phyloP scores from a whole-genome alignment of 2,888 invertebrate genomes.

The Teleiodes luculella region DNA sequence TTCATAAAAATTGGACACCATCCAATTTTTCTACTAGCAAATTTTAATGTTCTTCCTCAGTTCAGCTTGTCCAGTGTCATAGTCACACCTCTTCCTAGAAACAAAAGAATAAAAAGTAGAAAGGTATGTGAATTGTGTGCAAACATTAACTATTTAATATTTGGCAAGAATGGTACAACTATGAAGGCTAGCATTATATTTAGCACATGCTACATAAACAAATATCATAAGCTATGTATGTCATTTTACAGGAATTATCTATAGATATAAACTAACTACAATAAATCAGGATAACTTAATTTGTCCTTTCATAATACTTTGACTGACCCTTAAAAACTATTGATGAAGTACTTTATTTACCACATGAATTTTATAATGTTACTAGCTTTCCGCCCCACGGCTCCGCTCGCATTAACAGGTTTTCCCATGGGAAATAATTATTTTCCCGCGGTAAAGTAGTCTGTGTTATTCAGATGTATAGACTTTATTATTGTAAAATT shows the following conservation, averaged over 20 bases:
- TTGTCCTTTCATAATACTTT: no score
- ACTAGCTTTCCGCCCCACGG: no score
- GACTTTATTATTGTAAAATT: no score
- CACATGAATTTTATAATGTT: no score
- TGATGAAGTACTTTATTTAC: no score
- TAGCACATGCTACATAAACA: neutral
- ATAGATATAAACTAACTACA: neutral
- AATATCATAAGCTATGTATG: neutral
- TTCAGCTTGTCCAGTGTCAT: neutral
- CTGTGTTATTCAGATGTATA: no score
- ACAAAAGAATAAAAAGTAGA: no score
- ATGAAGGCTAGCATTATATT: neutral
- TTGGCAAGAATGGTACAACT: neutral
- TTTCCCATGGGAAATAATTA: no score
- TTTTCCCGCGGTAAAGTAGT: no score
- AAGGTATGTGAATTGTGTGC: constrained; percentile 1
- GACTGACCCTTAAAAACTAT: no score
- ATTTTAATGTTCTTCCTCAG: constrained; percentile 41
- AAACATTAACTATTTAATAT: neutral
- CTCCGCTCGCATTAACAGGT: no score
- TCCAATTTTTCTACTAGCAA: constrained; percentile 63
- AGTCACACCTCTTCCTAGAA: neutral
- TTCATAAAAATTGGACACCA: constrained; percentile 60
- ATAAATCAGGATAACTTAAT: no score
- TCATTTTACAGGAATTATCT: neutral